A percentile compares a stretch with the other conserved stretches of the same genome.
Conservation (phyloP, 1,140 invertebrate species). For the Drosophila mauritiana region DNA sequence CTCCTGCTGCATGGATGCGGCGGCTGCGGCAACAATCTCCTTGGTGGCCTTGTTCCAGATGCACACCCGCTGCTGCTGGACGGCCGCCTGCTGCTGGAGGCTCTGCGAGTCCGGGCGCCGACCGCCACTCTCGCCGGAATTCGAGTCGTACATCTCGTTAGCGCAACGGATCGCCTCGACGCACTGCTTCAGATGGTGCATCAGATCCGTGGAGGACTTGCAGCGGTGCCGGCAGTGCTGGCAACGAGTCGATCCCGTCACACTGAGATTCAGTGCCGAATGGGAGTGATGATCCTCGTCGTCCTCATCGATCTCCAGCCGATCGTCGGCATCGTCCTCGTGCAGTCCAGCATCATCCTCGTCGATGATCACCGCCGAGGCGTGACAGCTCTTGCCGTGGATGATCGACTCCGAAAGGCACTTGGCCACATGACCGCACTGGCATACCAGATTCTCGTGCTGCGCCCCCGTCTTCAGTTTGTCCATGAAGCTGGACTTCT, state of each 20-base stretch:
- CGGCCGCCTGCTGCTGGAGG: conserved; percentile 67
- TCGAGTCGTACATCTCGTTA: conserved; percentile 83
- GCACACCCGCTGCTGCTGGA: conserved; percentile 86
- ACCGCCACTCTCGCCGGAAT: conserved; percentile 77
- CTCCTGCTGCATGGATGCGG: conserved; percentile 55
- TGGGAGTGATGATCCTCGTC: conserved; percentile 74
- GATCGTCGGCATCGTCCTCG: conserved; percentile 72
- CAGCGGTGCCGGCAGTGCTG: conserved; percentile 93
- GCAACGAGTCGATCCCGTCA: conserved; percentile 89
- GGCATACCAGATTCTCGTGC: conserved; percentile 88
- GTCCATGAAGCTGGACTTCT: conserved; percentile 90
- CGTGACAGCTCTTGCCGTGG: conserved; percentile 89
- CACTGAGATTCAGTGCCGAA: conserved; percentile 78
- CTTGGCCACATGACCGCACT: conserved; percentile 92
- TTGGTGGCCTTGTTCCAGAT: conserved; percentile 87
- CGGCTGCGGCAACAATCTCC: conserved; percentile 78
- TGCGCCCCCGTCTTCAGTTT: conserved; percentile 89
- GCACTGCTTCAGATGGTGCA: conserved; percentile 90
- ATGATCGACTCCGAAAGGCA: conserved; percentile 92
- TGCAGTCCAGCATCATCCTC: conserved; percentile 85
- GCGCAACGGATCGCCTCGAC: conserved; percentile 85
- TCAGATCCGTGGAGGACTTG: conserved; percentile 91
- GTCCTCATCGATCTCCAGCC: conserved; percentile 73
- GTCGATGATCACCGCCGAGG: conserved; percentile 66
- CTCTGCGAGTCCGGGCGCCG: conserved; percentile 52